These are phyloP conservation scores for Lissocephala sabroskyi DNA, from an alignment of 2,888 invertebrate species.

Conservation along the genomic window DNA sequence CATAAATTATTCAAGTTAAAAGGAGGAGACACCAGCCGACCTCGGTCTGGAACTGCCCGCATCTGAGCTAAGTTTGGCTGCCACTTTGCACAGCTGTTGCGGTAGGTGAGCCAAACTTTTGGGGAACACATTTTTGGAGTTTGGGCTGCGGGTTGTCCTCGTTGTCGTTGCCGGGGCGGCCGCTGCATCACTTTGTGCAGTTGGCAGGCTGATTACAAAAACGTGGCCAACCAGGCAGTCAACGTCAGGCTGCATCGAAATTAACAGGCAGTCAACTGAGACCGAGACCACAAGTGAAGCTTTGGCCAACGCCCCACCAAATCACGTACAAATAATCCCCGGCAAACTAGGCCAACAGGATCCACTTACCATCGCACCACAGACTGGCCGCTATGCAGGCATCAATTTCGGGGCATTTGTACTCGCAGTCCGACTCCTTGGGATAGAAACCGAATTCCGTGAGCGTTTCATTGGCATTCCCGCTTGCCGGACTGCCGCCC, in stretches of 20 bases:
- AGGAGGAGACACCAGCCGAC: conserved; percentile 19
- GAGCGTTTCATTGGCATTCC: conserved; percentile 69
- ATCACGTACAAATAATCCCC: conserved; percentile 33
- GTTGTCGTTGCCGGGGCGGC: conserved; percentile 33
- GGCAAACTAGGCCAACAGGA: background rate
- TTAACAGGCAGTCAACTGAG: conserved; percentile 51
- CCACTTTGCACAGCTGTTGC: conserved; percentile 45
- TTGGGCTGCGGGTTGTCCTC: conserved; percentile 25
- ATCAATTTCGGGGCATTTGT: conserved; percentile 82
- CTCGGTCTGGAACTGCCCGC: conserved; percentile 7
- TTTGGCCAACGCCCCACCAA: no score
- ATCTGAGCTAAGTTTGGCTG: conserved; percentile 27
- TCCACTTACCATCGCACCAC: conserved; percentile 81
- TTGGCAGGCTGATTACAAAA: conserved; percentile 60
- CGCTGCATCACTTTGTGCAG: conserved; percentile 44
- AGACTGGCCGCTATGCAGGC: conserved; percentile 83
- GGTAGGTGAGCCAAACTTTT: conserved; percentile 41
- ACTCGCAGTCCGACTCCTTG: conserved; percentile 75
- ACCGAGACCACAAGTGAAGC: no score
- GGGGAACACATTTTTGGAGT: conserved; percentile 41
- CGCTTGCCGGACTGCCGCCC: conserved; percentile 37
- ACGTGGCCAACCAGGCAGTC: conserved; percentile 42
- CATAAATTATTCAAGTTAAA: conserved; percentile 66
- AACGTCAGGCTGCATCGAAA: conserved; percentile 47
- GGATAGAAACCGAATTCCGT: conserved; percentile 73